Evolutionary conservation across 2,888 invertebrate species (phyloP), one percentile per base, ranked within the genome.

Genomic region (Stenurella melanura): DNA sequence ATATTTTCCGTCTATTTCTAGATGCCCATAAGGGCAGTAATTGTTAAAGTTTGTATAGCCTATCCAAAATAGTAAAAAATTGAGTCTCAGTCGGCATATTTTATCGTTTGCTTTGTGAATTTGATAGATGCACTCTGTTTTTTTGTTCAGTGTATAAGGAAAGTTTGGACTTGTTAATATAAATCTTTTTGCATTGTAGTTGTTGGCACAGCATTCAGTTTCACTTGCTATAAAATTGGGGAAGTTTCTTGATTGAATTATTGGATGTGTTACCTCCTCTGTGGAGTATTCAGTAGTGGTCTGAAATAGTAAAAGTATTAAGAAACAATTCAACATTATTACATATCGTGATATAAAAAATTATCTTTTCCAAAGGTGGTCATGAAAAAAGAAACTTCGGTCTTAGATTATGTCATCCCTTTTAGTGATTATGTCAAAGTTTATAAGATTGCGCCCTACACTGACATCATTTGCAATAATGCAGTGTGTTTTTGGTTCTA

Each of bases 101-200:
- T 90, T 90, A 0, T 87, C 85, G 0, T 90, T 90, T 4, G 88
- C 87, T 84, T 90, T 91, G 60, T 89, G 89, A 61, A 93, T 90
- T 12, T 89, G 88, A 81, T 91, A 92, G 15, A 89, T 83, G 80
- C 93, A 93, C 71, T 92, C 91, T 1, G 85, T 86, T 11, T 87
- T 87, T 42, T 85, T 86, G 58, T 86, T 87, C 1, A 88, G 85
- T 3, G 87, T 89, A 66, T 89, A 88, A 0, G 92, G 93, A 85
- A 93, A 93, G 17, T 91, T 91, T 0, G 93, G 93, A 87, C 92
- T 93, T 0, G 91, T 86, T 1, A 93, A 80, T 50, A 91, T 87
- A 82, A 92, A 92, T 73, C 89, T 88, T 74, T 89, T 89, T 18
- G 90, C 87, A 56, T 87, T 89, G 80, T 91, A 91, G 10, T 56